Percentiles rank a stretch among this genome's conserved stretches.
These are phyloP conservation scores for Holothuria scabra DNA, from an alignment of 53 echinoderm and acorn worm species.

Conservation along the genomic window DNA sequence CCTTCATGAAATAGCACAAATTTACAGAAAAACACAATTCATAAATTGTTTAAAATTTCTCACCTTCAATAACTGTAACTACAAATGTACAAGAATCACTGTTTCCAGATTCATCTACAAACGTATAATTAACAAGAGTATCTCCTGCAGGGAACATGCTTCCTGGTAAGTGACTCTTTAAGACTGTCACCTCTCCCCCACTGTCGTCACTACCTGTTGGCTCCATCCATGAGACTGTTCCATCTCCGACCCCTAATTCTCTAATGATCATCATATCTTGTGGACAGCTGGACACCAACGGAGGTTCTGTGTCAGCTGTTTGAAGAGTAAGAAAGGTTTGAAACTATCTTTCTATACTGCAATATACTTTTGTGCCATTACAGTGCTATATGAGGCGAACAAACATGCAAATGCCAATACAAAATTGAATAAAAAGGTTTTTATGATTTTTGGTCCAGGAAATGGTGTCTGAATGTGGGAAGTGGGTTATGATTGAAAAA, in stretches of 20 bases:
- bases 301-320: slow-evolving; percentile 14
- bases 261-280: slow-evolving; percentile 26
- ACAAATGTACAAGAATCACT: slow-evolving; percentile 41
- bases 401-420: too few species aligned
- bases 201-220: slow-evolving; percentile 51
- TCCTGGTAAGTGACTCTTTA: slow-evolving; percentile 28
- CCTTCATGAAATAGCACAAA: too few species aligned
- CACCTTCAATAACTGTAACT: not conserved
- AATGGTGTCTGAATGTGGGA: too few species aligned
- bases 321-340: too few species aligned
- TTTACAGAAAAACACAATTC: too few species aligned
- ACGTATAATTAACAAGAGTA: slow-evolving; percentile 44
- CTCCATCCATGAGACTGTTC: slow-evolving; percentile 46
- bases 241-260: slow-evolving; percentile 15
- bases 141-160: slow-evolving; percentile 40
- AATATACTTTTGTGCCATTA: too few species aligned
- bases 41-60: not conserved
- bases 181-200: not conserved
- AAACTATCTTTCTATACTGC: too few species aligned
- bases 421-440: too few species aligned
- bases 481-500: too few species aligned
- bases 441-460: too few species aligned
- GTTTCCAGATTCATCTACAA: slow-evolving; percentile 50
- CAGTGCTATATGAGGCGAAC: too few species aligned
- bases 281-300: slow-evolving; percentile 49